phyloP scores from a whole-genome alignment of 2,888 invertebrate species.

The Pemphredon lugubris region DNA sequence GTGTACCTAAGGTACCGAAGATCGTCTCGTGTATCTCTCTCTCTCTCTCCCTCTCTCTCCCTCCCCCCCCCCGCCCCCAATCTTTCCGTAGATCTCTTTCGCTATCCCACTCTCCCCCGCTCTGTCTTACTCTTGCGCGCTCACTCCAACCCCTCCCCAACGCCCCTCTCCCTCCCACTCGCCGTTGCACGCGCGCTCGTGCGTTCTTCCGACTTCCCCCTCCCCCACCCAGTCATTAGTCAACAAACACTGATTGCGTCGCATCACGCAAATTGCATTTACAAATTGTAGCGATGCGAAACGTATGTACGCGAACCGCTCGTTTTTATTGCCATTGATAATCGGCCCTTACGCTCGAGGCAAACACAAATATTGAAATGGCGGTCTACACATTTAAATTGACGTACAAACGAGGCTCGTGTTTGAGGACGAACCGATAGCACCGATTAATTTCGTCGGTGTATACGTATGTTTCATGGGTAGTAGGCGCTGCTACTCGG shows the following conservation, averaged over 20 bases:
- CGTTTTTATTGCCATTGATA: no score
- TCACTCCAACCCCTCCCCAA: not conserved
- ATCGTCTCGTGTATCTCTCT: constrained; percentile 34
- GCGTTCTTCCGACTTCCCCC: not conserved
- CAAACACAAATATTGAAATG: no score
- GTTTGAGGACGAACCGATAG: not conserved
- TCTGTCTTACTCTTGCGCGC: constrained; percentile 6
- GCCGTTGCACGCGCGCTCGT: constrained; percentile 17
- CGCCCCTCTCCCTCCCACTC: not conserved
- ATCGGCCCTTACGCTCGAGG: no score
- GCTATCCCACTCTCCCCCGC: not conserved
- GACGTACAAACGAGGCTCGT: not conserved
- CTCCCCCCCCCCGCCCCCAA: no score
- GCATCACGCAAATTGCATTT: not conserved
- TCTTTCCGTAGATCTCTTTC: not conserved
- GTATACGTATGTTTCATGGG: no score
- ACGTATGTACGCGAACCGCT: no score
- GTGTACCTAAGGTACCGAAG: constrained; percentile 55
- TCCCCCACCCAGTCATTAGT: constrained; percentile 36
- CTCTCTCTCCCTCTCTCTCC: constrained; percentile 10
- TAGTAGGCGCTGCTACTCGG: no score
- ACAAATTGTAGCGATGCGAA: not conserved
- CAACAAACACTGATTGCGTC: constrained; percentile 6
- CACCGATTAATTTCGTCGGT: not conserved
- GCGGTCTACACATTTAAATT: no score